Percentiles rank a stretch among this genome's conserved stretches.
These are phyloP conservation scores for Pseudopleuronectes americanus DNA, from an alignment of 2,797 vertebrate genomes.

Conservation along the genomic window DNA sequence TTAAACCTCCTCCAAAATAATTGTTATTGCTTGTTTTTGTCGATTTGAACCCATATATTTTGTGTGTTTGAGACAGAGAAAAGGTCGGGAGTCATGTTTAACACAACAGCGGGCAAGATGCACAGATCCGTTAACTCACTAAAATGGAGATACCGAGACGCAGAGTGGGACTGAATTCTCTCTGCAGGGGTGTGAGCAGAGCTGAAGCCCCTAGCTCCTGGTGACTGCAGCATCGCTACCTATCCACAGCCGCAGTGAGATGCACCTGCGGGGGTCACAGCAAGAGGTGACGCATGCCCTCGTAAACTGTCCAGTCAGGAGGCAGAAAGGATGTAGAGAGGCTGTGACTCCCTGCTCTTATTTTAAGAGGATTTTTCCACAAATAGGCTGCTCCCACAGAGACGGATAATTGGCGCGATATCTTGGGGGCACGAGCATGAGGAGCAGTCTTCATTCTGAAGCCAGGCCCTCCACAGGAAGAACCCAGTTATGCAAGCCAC, in stretches of 20 bases:
- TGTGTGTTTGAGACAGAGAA: constrained; percentile 15
- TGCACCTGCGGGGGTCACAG: constrained; percentile 62
- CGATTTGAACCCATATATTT: background rate
- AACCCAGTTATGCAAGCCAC: constrained; percentile 66
- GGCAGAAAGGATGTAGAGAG: constrained; percentile 48
- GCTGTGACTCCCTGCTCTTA: constrained; percentile 64
- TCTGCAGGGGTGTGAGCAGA: constrained; percentile 72
- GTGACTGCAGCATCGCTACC: constrained; percentile 60
- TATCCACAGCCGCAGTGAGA: constrained; percentile 57
- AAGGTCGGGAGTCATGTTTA: constrained; percentile 41
- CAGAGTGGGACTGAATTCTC: constrained; percentile 68
- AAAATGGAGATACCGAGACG: constrained; percentile 68
- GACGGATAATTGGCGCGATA: constrained; percentile 84
- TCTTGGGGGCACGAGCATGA: constrained; percentile 78
- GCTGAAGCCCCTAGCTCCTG: constrained; percentile 49
- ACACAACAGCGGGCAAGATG: constrained; percentile 51
- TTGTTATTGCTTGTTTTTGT: too few species aligned
- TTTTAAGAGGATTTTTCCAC: constrained; percentile 72
- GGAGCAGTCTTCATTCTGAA: constrained; percentile 70
- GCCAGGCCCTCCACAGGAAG: constrained; percentile 78
- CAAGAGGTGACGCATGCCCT: constrained; percentile 63
- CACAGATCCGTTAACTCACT: constrained; percentile 63
- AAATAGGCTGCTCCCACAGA: constrained; percentile 84
- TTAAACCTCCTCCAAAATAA: background rate
- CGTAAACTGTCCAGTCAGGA: constrained; percentile 74